Evolutionary conservation across 2,888 invertebrate genomes (phyloP).

Genomic region (Dryococelus australis): DNA sequence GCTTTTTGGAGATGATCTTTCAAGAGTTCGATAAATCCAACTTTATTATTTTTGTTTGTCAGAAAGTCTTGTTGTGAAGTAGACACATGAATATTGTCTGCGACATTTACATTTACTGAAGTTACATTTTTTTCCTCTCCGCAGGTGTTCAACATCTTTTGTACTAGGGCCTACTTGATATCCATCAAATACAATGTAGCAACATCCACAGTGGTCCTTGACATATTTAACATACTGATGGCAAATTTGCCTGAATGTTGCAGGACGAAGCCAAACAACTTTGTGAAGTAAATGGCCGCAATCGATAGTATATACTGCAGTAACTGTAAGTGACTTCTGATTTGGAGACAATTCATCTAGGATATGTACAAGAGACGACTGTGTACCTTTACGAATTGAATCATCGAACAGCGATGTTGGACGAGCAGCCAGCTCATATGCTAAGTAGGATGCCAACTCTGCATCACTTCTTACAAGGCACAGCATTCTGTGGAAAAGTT

Average conservation of each 20-base stretch:
- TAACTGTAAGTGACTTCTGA: background rate
- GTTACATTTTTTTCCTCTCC: background rate
- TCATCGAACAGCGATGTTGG: conserved; percentile 20
- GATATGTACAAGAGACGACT: conserved; percentile 21
- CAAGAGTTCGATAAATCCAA: background rate
- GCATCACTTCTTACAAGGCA: conserved; percentile 11
- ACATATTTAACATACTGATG: background rate
- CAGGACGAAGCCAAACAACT: too few species aligned
- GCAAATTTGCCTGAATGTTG: too few species aligned
- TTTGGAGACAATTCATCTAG: background rate
- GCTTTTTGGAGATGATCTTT: background rate
- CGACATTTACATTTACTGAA: background rate
- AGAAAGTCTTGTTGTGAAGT: background rate
- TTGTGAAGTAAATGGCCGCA: too few species aligned
- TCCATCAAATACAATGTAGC: conserved; percentile 21
- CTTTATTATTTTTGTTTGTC: background rate
- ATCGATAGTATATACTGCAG: conserved; percentile 7
- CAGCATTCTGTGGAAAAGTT: conserved; percentile 25
- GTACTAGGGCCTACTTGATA: background rate
- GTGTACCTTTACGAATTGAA: conserved; percentile 19
- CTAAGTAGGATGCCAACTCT: background rate
- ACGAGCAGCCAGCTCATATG: background rate
- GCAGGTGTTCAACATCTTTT: background rate
- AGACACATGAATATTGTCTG: too few species aligned
- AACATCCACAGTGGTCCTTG: background rate